These are phyloP conservation scores for Gavialis gangeticus DNA, from an alignment of 2,113 vertebrate genomes.

Conservation along the genomic window DNA sequence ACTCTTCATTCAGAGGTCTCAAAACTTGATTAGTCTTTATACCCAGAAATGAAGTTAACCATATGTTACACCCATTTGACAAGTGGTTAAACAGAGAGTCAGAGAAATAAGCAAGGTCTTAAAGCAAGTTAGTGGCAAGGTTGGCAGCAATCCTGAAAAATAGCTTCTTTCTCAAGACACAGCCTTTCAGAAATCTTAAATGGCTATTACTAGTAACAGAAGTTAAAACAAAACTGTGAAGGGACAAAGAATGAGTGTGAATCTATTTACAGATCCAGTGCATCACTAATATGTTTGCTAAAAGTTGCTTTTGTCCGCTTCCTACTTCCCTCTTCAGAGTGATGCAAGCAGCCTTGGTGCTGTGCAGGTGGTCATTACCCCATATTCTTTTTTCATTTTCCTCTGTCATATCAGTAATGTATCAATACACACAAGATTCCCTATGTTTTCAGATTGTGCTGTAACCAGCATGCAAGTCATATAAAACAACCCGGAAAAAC, in stretches of 20 bases:
- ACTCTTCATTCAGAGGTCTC: not conserved
- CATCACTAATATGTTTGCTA: not conserved
- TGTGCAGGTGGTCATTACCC: not conserved
- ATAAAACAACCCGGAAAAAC: constrained; percentile 58
- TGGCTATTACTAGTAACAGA: not conserved
- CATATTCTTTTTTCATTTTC: not conserved
- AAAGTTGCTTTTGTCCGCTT: not conserved
- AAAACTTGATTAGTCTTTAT: rapidly evolving
- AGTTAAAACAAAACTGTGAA: not conserved
- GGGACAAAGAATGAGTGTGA: not conserved
- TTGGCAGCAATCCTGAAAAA: not conserved
- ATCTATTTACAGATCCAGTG: not conserved
- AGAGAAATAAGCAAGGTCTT: not conserved
- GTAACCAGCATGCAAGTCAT: not conserved
- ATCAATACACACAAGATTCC: constrained; percentile 34
- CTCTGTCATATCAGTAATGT: not conserved
- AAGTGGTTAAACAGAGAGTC: not conserved
- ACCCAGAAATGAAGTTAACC: not conserved
- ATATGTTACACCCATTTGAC: not conserved
- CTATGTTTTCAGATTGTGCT: constrained; percentile 22
- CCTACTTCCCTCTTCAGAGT: not conserved
- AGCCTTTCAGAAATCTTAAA: not conserved
- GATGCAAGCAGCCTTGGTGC: not conserved
- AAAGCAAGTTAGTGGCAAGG: not conserved
- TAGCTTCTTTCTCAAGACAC: too few relatives aligned